Evolutionary conservation across 2,113 vertebrate species (phyloP).

Genomic region (Tragelaphus buxtoni): DNA sequence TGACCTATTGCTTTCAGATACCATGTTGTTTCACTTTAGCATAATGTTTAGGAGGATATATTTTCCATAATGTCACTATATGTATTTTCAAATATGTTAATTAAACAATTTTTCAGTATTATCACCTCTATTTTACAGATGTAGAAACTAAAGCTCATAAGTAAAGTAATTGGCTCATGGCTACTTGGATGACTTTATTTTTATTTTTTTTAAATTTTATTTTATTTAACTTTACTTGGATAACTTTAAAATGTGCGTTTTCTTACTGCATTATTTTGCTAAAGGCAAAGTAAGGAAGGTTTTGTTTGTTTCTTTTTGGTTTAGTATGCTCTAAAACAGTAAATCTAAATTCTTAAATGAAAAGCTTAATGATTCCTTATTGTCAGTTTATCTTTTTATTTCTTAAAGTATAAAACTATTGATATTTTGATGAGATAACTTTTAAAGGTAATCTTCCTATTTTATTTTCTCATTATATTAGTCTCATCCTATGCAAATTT

Average conservation of each 20-base stretch:
- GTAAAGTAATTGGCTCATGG: background rate
- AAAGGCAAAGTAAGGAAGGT: background rate
- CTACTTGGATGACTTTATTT: background rate
- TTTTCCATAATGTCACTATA: background rate
- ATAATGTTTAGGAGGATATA: constrained; percentile 1
- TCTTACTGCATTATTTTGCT: background rate
- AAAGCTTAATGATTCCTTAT: background rate
- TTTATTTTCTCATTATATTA: background rate
- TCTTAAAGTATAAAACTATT: background rate
- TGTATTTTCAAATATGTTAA: constrained; percentile 1
- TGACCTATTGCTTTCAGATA: background rate
- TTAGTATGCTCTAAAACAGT: background rate
- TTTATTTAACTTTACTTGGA: too few species aligned
- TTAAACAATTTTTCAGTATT: background rate
- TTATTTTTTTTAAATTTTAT: too few species aligned
- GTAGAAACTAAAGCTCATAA: background rate
- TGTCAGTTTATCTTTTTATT: background rate
- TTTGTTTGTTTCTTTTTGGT: background rate
- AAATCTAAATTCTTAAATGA: constrained; percentile 13
- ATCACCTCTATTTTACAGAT: background rate
- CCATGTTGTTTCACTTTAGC: background rate
- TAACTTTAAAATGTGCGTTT: background rate
- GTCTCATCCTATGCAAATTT: background rate
- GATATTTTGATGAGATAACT: background rate
- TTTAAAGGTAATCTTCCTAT: background rate